Evolutionary conservation across 2,888 invertebrate species (phyloP).

Genomic region (Dioctria linearis): DNA sequence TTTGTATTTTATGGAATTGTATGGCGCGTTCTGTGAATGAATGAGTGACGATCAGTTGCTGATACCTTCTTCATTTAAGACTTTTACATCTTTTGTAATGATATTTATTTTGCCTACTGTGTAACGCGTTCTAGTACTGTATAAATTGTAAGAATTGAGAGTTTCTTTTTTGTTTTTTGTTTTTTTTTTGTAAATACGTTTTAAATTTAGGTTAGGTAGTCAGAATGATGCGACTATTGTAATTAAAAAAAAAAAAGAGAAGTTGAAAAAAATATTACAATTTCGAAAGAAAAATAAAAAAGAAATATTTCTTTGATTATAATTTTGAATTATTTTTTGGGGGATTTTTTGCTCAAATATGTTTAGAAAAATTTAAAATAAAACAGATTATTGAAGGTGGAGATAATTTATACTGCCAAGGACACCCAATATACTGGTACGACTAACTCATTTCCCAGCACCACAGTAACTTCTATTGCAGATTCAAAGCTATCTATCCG

Average conservation of each 20-base stretch:
- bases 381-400: too few relatives aligned
- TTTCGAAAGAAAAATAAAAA: too few relatives aligned
- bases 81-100: slow-evolving; percentile 26
- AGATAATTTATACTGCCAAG: too few relatives aligned
- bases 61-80: background rate
- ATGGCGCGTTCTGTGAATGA: slow-evolving; percentile 42
- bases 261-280: too few relatives aligned
- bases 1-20: slow-evolving; percentile 27
- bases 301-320: too few relatives aligned
- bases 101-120: slow-evolving; percentile 41
- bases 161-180: background rate
- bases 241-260: slow-evolving; percentile 9
- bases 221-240: slow-evolving; percentile 35
- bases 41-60: background rate
- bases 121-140: slow-evolving; percentile 31
- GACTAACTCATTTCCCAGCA: too few relatives aligned
- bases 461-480: too few relatives aligned
- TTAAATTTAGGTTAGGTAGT: slow-evolving; percentile 39
- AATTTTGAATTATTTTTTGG: too few relatives aligned
- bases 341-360: too few relatives aligned
- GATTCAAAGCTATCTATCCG: too few relatives aligned
- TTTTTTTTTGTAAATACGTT: slow-evolving; percentile 31
- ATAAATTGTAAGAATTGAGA: slow-evolving; percentile 29
- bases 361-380: too few relatives aligned
- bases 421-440: too few relatives aligned